phyloP scores from a whole-genome alignment of 2,797 vertebrate genomes.

The Cryptoprocta ferox region DNA sequence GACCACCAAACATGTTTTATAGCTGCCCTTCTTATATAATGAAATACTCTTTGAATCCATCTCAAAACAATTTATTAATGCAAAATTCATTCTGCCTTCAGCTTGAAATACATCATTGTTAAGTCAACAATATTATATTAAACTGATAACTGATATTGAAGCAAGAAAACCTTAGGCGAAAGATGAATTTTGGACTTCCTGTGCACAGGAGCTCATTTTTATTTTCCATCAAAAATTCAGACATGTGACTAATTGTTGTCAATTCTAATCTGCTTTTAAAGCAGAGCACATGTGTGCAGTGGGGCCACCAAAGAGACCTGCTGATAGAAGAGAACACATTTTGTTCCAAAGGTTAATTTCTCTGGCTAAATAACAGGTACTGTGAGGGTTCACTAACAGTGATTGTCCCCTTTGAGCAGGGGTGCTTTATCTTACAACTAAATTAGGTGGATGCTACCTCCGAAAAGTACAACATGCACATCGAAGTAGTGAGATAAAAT shows the following conservation, averaged over 20 bases:
- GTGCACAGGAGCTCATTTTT: slow-evolving; percentile 89
- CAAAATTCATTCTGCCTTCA: slow-evolving; percentile 92
- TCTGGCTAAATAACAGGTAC: slow-evolving; percentile 71
- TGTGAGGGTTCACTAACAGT: slow-evolving; percentile 76
- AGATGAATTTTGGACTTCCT: slow-evolving; percentile 92
- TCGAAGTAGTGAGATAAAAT: background rate
- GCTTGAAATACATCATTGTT: slow-evolving; percentile 97
- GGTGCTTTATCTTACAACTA: slow-evolving; percentile 60
- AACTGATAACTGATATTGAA: slow-evolving; percentile 93
- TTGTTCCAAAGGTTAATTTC: slow-evolving; percentile 80
- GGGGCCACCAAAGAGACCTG: slow-evolving; percentile 79
- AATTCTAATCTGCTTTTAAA: slow-evolving; percentile 86
- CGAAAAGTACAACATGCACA: background rate
- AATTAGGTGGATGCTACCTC: background rate
- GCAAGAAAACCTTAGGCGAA: slow-evolving; percentile 93
- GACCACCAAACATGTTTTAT: slow-evolving; percentile 92
- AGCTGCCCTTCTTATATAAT: slow-evolving; percentile 92
- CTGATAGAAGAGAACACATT: slow-evolving; percentile 72
- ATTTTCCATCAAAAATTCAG: slow-evolving; percentile 90
- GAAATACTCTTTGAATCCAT: slow-evolving; percentile 91
- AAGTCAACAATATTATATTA: slow-evolving; percentile 99
- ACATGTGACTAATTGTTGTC: slow-evolving; percentile 88
- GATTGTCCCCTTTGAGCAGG: slow-evolving; percentile 33
- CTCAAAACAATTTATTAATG: slow-evolving; percentile 95
- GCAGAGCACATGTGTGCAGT: slow-evolving; percentile 79